Base-by-base conservation (phyloP, 2,113 vertebrate genomes). In the Tretioscincus oriximinensis region DNA sequence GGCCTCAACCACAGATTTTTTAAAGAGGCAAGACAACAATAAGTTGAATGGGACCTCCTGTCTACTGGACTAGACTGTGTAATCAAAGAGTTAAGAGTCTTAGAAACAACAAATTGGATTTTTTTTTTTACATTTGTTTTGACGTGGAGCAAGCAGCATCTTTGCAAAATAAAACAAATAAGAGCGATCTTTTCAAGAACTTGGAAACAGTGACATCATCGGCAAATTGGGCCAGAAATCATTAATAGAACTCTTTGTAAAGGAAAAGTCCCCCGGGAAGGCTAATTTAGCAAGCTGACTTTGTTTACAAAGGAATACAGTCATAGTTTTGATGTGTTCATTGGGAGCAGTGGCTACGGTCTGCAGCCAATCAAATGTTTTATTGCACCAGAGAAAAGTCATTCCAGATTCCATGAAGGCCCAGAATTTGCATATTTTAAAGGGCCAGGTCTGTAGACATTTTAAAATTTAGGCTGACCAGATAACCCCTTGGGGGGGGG, bases 191-290 rank as follows among this genome's bases (percentile, higher is more conserved):
- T 93, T 93, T 94, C 77, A 93, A 90, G 83, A 90, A 90, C 87
- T 91, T 93, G 92, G 90, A 93, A 94, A 93, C 90, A 91, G 91
- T 94, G 88, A 94, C 92, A 90, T 95, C 94, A 94, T 90, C 81
- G 89, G 90, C 86, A 90, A 83, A 93, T 92, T 84, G 90, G 92
- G 93, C 91, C 87, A 92, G 81, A 84, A 88, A 86, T 82, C 10
- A 5, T 92, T 93, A 92, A 94, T 87, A 84, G 89, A 89, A 86
- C 88, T 85, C 90, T 93, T 94, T 93, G 91, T 92, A 85, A 69
- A 58, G 81, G 61, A 82, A 78, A 88, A 47, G 54, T 89, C 86
- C 86, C 83, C 78, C 7, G 68, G 85, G 85, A 94, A 82, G 85
- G 75, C 41, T 76, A 31, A 82, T 86, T 90, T 85, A 87, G 82